phyloP scores from a whole-genome alignment of 2,113 vertebrate species.

The Rhadina sibilatrix region DNA sequence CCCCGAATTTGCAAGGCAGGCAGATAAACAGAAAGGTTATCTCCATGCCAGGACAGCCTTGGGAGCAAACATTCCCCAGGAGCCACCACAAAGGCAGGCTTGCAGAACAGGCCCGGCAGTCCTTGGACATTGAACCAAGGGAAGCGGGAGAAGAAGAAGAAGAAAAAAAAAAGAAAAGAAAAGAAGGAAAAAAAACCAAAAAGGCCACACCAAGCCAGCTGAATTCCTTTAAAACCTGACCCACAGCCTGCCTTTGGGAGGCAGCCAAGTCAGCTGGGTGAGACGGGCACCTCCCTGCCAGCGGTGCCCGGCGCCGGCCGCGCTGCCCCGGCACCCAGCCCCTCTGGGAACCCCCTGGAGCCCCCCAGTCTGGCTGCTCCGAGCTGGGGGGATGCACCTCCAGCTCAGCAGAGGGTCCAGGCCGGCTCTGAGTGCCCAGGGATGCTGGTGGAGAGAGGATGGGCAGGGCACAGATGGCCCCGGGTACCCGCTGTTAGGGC shows the following conservation, averaged over 20 bases:
- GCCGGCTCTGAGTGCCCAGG: not conserved
- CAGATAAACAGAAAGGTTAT: constrained; percentile 59
- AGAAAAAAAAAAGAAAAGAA: not conserved
- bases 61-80: constrained; percentile 51
- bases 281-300: constrained; percentile 18
- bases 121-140: constrained; percentile 55
- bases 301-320: fast-evolving
- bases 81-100: constrained; percentile 42
- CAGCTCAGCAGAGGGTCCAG: not conserved
- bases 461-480: not conserved
- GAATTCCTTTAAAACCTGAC: constrained; percentile 45
- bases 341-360: not conserved
- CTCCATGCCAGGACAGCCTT: constrained; percentile 30
- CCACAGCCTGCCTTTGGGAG: constrained; percentile 5
- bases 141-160: not conserved
- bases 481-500: not conserved
- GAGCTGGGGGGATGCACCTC: not conserved
- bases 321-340: not conserved
- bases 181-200: not conserved
- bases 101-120: constrained; percentile 43
- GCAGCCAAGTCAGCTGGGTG: constrained; percentile 44
- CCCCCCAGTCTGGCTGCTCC: fast-evolving
- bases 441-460: not conserved
- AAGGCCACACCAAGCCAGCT: not conserved
- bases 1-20: constrained; percentile 3